These are phyloP conservation scores for Diarsia rubi DNA, from an alignment of 2,888 invertebrate species.

Conservation along the genomic window DNA sequence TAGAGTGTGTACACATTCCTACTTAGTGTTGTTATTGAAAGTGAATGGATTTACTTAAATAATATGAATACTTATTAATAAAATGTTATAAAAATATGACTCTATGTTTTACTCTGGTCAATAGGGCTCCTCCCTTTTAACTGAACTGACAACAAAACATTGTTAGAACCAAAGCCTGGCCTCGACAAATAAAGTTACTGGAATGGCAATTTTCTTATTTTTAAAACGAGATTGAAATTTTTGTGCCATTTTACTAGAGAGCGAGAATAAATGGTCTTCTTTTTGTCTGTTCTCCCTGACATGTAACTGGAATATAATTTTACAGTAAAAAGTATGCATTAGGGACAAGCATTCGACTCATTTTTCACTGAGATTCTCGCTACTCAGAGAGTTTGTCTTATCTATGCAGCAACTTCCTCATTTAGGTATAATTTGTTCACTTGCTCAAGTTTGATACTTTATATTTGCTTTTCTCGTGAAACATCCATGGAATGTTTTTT, in stretches of 20 bases:
- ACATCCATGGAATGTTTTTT: neutral
- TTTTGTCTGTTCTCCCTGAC: neutral
- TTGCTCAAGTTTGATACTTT: neutral
- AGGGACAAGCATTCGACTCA: conserved; percentile 1
- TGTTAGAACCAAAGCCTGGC: neutral
- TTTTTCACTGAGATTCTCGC: conserved; percentile 30
- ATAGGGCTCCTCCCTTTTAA: neutral
- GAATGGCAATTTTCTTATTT: neutral
- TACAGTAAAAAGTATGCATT: conserved; percentile 10
- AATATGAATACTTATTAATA: neutral
- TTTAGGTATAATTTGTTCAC: neutral
- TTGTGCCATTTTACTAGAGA: neutral
- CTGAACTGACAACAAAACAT: neutral
- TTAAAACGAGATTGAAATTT: neutral
- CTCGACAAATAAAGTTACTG: neutral
- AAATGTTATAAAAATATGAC: neutral
- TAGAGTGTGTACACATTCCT: conserved; percentile 29
- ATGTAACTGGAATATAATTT: conserved; percentile 22
- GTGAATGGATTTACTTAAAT: neutral
- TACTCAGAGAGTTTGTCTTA: conserved; percentile 5
- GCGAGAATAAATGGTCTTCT: neutral
- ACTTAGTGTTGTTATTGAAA: neutral
- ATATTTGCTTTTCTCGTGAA: neutral
- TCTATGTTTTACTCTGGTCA: neutral
- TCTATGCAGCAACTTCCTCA: neutral